phyloP scores from a whole-genome alignment of 2,113 vertebrate genomes.

The Monopterus albus region DNA sequence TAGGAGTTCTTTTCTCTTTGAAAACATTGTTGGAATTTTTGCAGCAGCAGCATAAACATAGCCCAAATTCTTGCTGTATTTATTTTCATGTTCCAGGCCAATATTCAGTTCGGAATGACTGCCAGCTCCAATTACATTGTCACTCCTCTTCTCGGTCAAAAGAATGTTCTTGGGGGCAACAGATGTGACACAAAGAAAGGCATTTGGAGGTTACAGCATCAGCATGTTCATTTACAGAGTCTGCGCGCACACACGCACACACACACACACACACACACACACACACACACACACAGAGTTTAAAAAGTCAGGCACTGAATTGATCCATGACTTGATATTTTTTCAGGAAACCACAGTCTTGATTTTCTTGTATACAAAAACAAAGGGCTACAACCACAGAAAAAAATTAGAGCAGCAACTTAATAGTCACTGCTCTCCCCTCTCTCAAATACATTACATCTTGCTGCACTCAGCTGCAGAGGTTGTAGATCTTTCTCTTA shows the following conservation, averaged over 20 bases:
- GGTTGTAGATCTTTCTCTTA: constrained; percentile 48
- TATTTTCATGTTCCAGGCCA: constrained; percentile 54
- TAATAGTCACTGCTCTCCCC: constrained; percentile 26
- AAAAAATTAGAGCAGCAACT: constrained; percentile 6
- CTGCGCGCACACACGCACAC: background rate
- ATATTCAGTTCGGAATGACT: constrained; percentile 47
- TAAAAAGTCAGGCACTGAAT: constrained; percentile 42
- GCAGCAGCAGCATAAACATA: constrained; percentile 45
- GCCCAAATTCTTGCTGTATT: constrained; percentile 41
- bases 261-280: constrained; percentile 13
- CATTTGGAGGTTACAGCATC: constrained; percentile 39
- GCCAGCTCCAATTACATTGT: constrained; percentile 51
- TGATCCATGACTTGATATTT: constrained; percentile 17
- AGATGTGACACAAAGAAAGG: constrained; percentile 22
- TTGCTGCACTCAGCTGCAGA: constrained; percentile 22
- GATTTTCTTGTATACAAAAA: constrained; percentile 62
- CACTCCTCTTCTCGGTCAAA: constrained; percentile 17
- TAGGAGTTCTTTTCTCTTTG: constrained; percentile 27
- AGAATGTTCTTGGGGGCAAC: background rate
- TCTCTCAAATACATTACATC: constrained; percentile 46
- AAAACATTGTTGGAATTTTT: constrained; percentile 54
- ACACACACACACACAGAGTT: background rate
- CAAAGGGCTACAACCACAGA: constrained; percentile 17
- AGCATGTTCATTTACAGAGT: constrained; percentile 1
- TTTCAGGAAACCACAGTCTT: constrained; percentile 32